Conservation (phyloP, 2,797 vertebrate species). For the Gadopsis marmoratus region DNA sequence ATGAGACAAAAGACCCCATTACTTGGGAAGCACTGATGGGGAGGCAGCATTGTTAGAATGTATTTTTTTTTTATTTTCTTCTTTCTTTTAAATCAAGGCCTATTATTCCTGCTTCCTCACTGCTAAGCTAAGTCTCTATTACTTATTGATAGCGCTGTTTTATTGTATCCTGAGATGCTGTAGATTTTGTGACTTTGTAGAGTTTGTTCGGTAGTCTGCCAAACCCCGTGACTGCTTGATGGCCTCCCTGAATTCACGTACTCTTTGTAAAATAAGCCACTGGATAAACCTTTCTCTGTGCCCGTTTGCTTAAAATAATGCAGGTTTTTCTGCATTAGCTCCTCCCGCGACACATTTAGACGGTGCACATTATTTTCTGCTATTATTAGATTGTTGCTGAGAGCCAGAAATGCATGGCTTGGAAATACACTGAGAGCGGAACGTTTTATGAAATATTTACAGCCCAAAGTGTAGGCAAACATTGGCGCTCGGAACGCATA, state of each 20-base stretch:
- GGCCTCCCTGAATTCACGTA: not conserved
- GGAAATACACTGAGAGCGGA: constrained; percentile 8
- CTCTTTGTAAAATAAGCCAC: not conserved
- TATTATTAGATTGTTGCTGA: not conserved
- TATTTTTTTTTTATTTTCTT: not conserved
- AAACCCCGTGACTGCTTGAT: not conserved
- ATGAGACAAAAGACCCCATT: constrained; percentile 73
- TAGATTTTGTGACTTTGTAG: constrained; percentile 5
- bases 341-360: constrained; percentile 6
- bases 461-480: constrained; percentile 37
- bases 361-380: not conserved
- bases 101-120: constrained; percentile 35
- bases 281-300: not conserved
- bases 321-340: not conserved
- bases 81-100: constrained; percentile 22
- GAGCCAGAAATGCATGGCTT: constrained; percentile 3
- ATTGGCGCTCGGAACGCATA: not conserved
- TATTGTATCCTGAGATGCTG: constrained; percentile 17
- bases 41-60: constrained; percentile 34
- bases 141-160: constrained; percentile 22
- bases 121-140: constrained; percentile 10
- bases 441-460: constrained; percentile 37
- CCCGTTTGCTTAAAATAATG: not conserved
- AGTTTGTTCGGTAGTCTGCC: not conserved
- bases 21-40: constrained; percentile 58